Conservation (phyloP, 2,113 vertebrate genomes). For the Micromys minutus region DNA sequence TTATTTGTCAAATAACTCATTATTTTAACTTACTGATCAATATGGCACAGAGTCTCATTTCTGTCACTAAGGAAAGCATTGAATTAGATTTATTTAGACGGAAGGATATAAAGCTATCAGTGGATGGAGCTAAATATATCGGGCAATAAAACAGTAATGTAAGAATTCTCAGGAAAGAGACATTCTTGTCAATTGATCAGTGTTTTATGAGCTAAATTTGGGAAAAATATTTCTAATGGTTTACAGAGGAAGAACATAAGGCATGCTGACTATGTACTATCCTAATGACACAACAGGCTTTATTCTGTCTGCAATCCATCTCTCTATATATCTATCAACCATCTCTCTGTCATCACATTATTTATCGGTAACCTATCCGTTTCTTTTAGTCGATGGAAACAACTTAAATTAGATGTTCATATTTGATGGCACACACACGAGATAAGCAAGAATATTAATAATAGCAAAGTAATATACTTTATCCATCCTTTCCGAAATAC, state of each 20-base stretch:
- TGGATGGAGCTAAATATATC: neutral
- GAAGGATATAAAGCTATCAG: neutral
- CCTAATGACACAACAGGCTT: neutral
- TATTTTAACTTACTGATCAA: neutral
- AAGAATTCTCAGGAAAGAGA: neutral
- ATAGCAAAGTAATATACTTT: neutral
- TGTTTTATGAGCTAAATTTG: neutral
- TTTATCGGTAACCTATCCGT: neutral
- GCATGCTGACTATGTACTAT: neutral
- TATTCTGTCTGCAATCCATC: neutral
- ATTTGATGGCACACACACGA: neutral
- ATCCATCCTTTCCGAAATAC: neutral
- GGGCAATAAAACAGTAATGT: neutral
- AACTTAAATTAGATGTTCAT: neutral
- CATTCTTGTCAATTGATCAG: neutral
- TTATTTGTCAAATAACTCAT: neutral
- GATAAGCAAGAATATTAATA: neutral
- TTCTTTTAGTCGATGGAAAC: neutral
- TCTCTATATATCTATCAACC: neutral
- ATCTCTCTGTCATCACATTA: neutral
- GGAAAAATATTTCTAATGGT: neutral
- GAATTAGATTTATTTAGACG: neutral
- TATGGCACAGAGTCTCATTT: neutral
- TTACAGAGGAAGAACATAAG: neutral
- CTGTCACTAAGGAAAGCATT: neutral